Evolutionary conservation across 2,888 invertebrate genomes (phyloP), one percentile per base, ranked within the genome.

Genomic region (Ceriagrion tenellum): DNA sequence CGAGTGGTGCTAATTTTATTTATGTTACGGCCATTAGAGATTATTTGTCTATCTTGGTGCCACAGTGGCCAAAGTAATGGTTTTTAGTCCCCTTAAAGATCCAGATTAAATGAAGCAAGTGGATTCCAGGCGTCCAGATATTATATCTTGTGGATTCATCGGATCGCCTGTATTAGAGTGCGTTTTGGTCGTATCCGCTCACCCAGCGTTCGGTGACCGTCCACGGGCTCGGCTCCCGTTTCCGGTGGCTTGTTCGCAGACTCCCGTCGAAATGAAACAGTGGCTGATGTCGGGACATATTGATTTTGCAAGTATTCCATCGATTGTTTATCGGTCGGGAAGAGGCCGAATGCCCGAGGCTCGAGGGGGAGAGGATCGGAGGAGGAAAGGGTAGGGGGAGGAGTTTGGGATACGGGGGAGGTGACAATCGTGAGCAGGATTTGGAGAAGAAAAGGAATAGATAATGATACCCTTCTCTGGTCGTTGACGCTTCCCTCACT

Each of bases 311-410:
- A 69, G 69, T n/a, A 69, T 69, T 26, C 69, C 69, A 69, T 69
- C 69, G 69, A 69, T 69, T 69, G 69, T 69, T 69, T 69, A 69
- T 69, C 69, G 69, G 69, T 69, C 69, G 69, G 69, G 69, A 69
- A 69, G 69, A 69, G 69, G 26, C 23, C 69, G 69, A 69, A 69
- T 20, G 69, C 26, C n/a, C 69, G 69, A 18, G 59, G 16, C n/a
- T n/a, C n/a, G n/a, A 2, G 59, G 59, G 59, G 0, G 59, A 16
- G 59, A 47, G 47, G 59, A 2, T 20, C 0, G 59, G 59, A 13
- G 59, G 59, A 47, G 69, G 59, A 12, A 20, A 20, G 59, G 20
- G 59, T 12, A 10, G 69, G 69, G 69, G 23, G 69, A n/a, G 69
- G n/a, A 1, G 10, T 18, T 2, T 20, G 23, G 23, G 69, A 2